Evolutionary conservation across 2,797 vertebrate species (phyloP).

Genomic region (Melopsittacus undulatus): DNA sequence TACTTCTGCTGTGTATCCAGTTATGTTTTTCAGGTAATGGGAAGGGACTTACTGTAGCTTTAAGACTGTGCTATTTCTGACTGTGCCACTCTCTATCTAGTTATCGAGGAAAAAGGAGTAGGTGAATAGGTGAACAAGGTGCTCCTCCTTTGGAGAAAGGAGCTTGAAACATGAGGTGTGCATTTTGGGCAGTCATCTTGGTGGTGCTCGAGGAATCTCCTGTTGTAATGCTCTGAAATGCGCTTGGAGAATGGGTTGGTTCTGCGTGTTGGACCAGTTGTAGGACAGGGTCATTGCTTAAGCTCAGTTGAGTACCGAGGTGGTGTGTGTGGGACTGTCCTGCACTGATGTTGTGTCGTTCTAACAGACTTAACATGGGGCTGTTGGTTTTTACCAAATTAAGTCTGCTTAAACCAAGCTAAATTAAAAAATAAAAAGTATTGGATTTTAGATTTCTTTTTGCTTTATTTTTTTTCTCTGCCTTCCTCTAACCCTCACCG

Average conservation of each 20-base stretch:
- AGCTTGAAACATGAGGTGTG: background rate
- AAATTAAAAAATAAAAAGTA: background rate
- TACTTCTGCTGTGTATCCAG: background rate
- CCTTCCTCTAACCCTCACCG: background rate
- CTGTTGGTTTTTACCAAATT: fast-evolving
- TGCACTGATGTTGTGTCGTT: background rate
- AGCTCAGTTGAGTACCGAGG: background rate
- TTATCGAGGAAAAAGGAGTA: fast-evolving
- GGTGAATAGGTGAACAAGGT: background rate
- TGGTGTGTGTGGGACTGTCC: background rate
- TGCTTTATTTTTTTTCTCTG: background rate
- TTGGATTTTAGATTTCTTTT: background rate
- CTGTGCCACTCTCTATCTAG: background rate
- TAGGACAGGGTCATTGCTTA: fast-evolving
- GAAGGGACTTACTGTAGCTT: background rate
- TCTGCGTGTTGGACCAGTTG: fast-evolving
- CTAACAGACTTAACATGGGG: background rate
- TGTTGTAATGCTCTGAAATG: background rate
- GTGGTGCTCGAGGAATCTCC: background rate
- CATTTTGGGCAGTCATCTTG: background rate
- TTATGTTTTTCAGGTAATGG: background rate
- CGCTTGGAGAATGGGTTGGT: background rate
- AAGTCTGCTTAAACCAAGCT: background rate
- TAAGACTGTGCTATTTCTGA: background rate
- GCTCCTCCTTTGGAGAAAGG: background rate